Percentiles rank a stretch among this genome's conserved stretches.
Evolutionary conservation across 2,888 invertebrate genomes (phyloP).

Genomic region (Drosophila flavopinicola): DNA sequence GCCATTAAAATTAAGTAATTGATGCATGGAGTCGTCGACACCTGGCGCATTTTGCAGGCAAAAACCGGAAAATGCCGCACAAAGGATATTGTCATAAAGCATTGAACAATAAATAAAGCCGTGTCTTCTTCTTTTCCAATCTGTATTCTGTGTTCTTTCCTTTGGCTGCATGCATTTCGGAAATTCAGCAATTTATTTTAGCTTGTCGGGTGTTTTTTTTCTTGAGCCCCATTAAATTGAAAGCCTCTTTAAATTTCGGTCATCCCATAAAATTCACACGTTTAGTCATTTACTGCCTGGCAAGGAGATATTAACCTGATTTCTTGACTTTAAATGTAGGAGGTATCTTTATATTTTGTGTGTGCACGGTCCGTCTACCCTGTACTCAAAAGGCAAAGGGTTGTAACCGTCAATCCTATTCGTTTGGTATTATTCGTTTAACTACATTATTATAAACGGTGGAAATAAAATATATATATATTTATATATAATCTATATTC

Average conservation of each 20-base stretch:
- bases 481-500: too few relatives aligned
- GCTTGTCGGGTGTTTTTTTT: constrained; percentile 16
- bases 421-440: too few relatives aligned
- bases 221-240: constrained; percentile 59
- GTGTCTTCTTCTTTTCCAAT: constrained; percentile 11
- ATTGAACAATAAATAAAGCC: constrained; percentile 31
- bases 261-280: constrained; percentile 67
- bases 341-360: constrained; percentile 8
- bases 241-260: constrained; percentile 58
- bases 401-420: neutral
- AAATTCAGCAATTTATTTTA: constrained; percentile 31
- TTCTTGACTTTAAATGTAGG: constrained; percentile 36
- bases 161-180: constrained; percentile 15
- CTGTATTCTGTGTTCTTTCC: neutral
- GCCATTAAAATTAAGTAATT: constrained; percentile 71
- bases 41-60: constrained; percentile 8
- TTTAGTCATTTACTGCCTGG: constrained; percentile 35
- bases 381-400: neutral
- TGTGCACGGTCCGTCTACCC: neutral
- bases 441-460: too few relatives aligned
- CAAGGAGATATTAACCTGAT: constrained; percentile 25
- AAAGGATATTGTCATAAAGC: constrained; percentile 39
- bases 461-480: too few relatives aligned
- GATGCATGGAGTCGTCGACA: constrained; percentile 51
- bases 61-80: constrained; percentile 31